A percentile compares a stretch with the other conserved stretches of the same genome.
phyloP scores from a whole-genome alignment of 2,113 vertebrate genomes.

The Baryphthengus martii region DNA sequence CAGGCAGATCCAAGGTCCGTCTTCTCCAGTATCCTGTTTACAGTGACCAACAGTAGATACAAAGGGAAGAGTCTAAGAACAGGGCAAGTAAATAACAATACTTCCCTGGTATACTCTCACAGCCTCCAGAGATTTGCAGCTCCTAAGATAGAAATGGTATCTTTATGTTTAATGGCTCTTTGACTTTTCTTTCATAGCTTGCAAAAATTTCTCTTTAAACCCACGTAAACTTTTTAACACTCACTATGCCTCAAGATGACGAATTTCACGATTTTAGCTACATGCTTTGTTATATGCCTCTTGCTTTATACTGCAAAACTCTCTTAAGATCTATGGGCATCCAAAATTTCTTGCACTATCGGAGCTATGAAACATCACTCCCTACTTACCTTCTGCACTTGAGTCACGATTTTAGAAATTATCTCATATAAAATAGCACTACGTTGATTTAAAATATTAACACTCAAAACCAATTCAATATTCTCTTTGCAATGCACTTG shows the following conservation, averaged over 20 bases:
- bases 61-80: slow-evolving; percentile 7
- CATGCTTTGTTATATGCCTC: background rate
- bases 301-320: background rate
- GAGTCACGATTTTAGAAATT: background rate
- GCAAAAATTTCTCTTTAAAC: background rate
- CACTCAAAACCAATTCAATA: background rate
- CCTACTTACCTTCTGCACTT: background rate
- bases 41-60: background rate
- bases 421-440: background rate
- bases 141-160: slow-evolving; percentile 66
- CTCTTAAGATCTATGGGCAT: background rate
- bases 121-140: slow-evolving; percentile 65
- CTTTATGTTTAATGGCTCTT: slow-evolving; percentile 54
- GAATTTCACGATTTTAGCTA: background rate
- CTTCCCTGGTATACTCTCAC: slow-evolving; percentile 63
- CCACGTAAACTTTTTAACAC: background rate
- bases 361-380: background rate
- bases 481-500: background rate
- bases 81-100: slow-evolving; percentile 50
- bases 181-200: slow-evolving; percentile 8
- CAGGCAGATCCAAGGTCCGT: background rate
- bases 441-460: background rate
- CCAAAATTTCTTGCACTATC: background rate
- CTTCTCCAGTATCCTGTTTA: background rate
- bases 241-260: background rate